Evolutionary conservation across 2,888 invertebrate species (phyloP), one percentile per base, ranked within the genome.

Genomic region (Villa cingulata): DNA sequence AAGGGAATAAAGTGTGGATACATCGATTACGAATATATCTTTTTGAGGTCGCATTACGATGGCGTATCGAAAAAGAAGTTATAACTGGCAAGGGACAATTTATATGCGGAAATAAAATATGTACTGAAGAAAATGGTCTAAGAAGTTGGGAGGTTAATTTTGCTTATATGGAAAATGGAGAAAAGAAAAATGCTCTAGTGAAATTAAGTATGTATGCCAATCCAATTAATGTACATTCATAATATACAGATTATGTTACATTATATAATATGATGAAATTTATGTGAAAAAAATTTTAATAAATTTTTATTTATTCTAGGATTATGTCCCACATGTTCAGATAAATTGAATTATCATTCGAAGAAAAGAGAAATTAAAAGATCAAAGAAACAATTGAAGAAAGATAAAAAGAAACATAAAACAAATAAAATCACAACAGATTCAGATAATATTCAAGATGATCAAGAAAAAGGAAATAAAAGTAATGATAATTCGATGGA

Each of bases 121-220:
- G 98, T 61, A 60, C 58, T 29, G 72, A 70, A 45, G 75, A 73
- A 50, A 74, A 75, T 10, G 72, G 67, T 4, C 73, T 99, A 20
- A 78, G 81, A 48, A 90, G 89, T 41, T 99, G 98, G 98, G 98
- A 98, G 72, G 91, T 97, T 0, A 96, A 98, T 72, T 98, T 99
- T 71, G 86, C 81, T 0, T 98, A 98, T 61, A 59, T 78, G 20
- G 98, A 98, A 67, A 77, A 85, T 27, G 83, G 79, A 1, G 79
- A 82, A 56, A 87, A 85, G 66, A 94, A 88, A 65, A 96, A 94
- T 72, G 94, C 95, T 5, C 74, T 98, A 6, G 89, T 98, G 0
- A 98, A 98, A 77, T 71, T 96, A 54, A 77, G 94, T 83, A 76
- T 80, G 74, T 20, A 16, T 2, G 20, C 16, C 17, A 36, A 27